These are phyloP conservation scores for Chloroclystis v-ata DNA, from an alignment of 2,888 invertebrate genomes.

Conservation along the genomic window DNA sequence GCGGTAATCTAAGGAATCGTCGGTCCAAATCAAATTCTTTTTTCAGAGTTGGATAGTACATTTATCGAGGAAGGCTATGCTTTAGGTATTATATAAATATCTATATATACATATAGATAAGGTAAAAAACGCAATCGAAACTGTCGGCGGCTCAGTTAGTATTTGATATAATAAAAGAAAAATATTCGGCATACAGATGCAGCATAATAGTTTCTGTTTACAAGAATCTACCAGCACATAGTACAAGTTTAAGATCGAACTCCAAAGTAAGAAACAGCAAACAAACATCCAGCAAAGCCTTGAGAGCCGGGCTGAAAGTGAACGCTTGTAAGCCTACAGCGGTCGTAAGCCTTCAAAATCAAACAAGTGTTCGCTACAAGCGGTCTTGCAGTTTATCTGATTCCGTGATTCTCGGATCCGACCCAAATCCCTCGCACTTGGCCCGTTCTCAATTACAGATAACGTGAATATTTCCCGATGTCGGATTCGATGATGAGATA, in stretches of 20 bases:
- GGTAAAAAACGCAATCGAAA: no score
- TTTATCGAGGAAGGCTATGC: no score
- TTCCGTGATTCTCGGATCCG: slow-evolving; percentile 39
- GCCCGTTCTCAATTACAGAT: slow-evolving; percentile 45
- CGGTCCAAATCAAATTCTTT: no score
- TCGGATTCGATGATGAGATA: slow-evolving; percentile 35
- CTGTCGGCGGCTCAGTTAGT: no score
- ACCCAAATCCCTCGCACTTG: slow-evolving; percentile 33
- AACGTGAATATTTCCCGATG: slow-evolving; percentile 40
- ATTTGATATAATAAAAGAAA: no score
- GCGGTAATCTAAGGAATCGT: no score
- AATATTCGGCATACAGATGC: no score
- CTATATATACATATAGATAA: no score
- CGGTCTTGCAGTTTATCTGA: slow-evolving; percentile 41
- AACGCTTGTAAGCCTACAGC: slow-evolving; percentile 42
- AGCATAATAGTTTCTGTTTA: background rate
- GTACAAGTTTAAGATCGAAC: background rate
- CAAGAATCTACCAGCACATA: background rate
- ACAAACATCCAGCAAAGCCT: slow-evolving; percentile 13
- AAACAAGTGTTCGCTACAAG: slow-evolving; percentile 54
- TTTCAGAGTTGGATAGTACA: no score
- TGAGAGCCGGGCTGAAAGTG: slow-evolving; percentile 34
- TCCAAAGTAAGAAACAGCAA: slow-evolving; percentile 11
- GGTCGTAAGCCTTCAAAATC: slow-evolving; percentile 48
- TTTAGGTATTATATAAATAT: no score